Evolutionary conservation across 2,797 vertebrate genomes (phyloP), one percentile per base, ranked within the genome.

Genomic region (Esox masquinongy): DNA sequence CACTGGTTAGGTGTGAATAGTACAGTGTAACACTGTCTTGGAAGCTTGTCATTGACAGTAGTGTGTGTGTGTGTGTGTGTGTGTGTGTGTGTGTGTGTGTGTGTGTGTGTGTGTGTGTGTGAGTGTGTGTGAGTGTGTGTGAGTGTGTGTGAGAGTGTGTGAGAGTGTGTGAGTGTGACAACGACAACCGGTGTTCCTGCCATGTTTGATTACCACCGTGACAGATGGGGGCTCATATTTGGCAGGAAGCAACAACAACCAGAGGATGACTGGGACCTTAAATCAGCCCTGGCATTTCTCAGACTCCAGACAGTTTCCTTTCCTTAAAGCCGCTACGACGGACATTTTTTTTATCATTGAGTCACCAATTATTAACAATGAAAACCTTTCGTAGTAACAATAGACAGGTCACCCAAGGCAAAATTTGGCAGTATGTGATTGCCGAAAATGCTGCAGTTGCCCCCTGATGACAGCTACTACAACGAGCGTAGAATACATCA

Each of bases 181-280:
- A 74, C 59, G 80, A 79, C 82, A 84, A 87, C 82, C 77, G 70
- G 81, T 85, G 84, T 87, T 74, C 74, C 83, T 78, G 79, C 77
- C 87, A 80, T 90, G 84, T 89, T 87, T 87, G 80, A 91, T 92
- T 90, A 88, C 84, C 80, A 74, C 74, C 43, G 7, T 16, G 78
- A 78, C 88, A 91, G 83, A 91, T 91, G 83, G 88, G 43, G 81
- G 63, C 81, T 78, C 16, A 56, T 77, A 81, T 87, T 81, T 88
- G 78, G 51, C 85, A 88, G 74, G 75, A 83, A 85, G 71, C 56
- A 67, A 80, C 39, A 24, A 29, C 83, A 78, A 78, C 75, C 77
- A 74, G 82, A 47, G 43, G 43, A 3, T 47, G 43, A 47, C 43
- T 11, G 43, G 43, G 43, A 47, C 43, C 43, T 47, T 47, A 47